These are phyloP conservation scores for Acheta domesticus DNA, from an alignment of 2,888 invertebrate species.

Conservation along the genomic window DNA sequence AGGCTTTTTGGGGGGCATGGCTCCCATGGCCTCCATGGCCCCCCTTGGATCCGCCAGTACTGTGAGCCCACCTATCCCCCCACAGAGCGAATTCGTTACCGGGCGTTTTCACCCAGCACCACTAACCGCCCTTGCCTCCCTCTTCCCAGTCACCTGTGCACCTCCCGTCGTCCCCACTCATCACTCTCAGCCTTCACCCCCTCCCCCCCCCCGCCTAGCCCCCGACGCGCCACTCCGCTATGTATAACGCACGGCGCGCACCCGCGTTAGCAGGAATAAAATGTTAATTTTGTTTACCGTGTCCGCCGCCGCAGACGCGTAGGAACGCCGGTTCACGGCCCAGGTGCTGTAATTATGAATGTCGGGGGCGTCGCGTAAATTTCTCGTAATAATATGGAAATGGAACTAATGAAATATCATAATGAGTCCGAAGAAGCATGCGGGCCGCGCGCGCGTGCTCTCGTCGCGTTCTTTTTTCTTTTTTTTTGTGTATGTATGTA, in stretches of 20 bases:
- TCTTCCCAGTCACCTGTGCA: too few relatives aligned
- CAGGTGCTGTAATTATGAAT: conserved; percentile 5
- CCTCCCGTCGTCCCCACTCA: too few relatives aligned
- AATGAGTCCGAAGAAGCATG: conserved; percentile 18
- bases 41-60: too few relatives aligned
- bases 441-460: not conserved
- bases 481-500: too few relatives aligned
- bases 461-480: not conserved
- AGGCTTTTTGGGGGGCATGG: too few relatives aligned
- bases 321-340: conserved; percentile 2
- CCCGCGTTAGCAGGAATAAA: conserved; percentile 6
- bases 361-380: not conserved
- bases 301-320: not conserved
- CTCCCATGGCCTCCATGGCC: too few relatives aligned
- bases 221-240: not conserved
- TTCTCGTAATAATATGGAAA: conserved; percentile 18
- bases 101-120: too few relatives aligned
- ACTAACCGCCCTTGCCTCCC: too few relatives aligned
- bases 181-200: too few relatives aligned
- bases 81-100: too few relatives aligned
- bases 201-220: not conserved
- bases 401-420: conserved; percentile 18
- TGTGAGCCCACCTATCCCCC: too few relatives aligned
- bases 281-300: conserved; percentile 18
- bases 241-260: not conserved